Percentiles rank a stretch among this genome's conserved stretches.
Evolutionary conservation across 2,888 invertebrate genomes (phyloP).

Genomic region (Cheilosia urbana): DNA sequence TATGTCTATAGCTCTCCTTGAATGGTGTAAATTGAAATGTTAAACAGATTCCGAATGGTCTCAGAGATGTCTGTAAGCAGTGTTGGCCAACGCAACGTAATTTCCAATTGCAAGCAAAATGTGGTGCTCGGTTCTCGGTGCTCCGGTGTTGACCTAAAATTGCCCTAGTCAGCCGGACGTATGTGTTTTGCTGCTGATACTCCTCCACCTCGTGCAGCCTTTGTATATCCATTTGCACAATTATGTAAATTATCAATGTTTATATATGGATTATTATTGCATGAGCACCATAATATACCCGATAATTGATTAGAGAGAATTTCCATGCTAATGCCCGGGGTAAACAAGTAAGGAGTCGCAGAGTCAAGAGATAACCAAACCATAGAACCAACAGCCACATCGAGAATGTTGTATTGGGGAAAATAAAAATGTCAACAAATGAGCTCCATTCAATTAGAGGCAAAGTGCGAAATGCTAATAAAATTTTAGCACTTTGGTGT

Average conservation of each 20-base stretch:
- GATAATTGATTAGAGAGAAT: slow-evolving; percentile 71
- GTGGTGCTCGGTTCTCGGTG: neutral
- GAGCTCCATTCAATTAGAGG: slow-evolving; percentile 73
- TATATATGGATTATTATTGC: slow-evolving; percentile 69
- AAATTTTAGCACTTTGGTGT: slow-evolving; percentile 74
- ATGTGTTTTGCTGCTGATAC: neutral
- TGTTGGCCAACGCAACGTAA: slow-evolving; percentile 54
- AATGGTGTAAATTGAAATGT: slow-evolving; percentile 73
- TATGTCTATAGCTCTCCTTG: slow-evolving; percentile 22
- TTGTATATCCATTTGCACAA: slow-evolving; percentile 43
- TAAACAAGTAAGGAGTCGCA: slow-evolving; percentile 26
- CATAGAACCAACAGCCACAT: neutral
- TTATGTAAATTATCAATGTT: slow-evolving; percentile 72
- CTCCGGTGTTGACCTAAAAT: slow-evolving; percentile 46
- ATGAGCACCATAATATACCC: slow-evolving; percentile 50
- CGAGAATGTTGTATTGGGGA: slow-evolving; percentile 19
- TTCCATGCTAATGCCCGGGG: slow-evolving; percentile 48
- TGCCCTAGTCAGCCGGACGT: slow-evolving; percentile 5
- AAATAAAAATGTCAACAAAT: slow-evolving; percentile 72
- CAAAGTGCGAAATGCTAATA: slow-evolving; percentile 74
- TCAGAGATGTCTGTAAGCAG: slow-evolving; percentile 27
- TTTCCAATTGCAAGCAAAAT: slow-evolving; percentile 60
- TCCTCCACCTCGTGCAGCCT: neutral
- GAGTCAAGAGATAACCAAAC: neutral
- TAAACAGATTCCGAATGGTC: slow-evolving; percentile 69